phyloP scores from a whole-genome alignment of 2,113 vertebrate genomes.

The Hassar affinis region DNA sequence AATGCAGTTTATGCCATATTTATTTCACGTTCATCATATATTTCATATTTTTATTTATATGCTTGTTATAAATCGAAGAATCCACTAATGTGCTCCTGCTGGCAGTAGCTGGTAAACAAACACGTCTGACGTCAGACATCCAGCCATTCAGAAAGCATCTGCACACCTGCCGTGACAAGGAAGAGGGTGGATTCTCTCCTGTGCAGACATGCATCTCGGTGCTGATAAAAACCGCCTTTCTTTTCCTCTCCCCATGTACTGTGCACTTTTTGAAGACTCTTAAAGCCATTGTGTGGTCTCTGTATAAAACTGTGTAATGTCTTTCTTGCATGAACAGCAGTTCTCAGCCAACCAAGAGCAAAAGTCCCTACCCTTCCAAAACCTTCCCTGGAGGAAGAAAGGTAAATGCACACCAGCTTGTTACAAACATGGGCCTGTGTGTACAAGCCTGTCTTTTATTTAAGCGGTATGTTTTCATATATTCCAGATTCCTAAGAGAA shows the following conservation, averaged over 20 bases:
- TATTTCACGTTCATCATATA: too few species aligned
- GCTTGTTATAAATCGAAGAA: not conserved
- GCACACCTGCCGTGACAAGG: not conserved
- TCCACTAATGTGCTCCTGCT: not conserved
- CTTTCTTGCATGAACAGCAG: constrained; percentile 34
- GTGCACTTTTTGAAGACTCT: not conserved
- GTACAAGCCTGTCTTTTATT: not conserved
- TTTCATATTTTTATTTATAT: not conserved
- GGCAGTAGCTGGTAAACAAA: not conserved
- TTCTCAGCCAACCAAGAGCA: constrained; percentile 35
- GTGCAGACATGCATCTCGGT: not conserved
- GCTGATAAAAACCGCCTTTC: not conserved
- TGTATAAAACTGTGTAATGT: constrained; percentile 32
- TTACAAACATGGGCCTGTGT: not conserved
- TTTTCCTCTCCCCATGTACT: not conserved
- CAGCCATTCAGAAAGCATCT: not conserved
- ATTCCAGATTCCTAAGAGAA: constrained; percentile 38
- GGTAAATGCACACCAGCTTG: constrained; percentile 18
- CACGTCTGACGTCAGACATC: not conserved
- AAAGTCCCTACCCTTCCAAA: constrained; percentile 15
- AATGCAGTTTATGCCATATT: not conserved
- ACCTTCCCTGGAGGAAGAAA: constrained; percentile 40
- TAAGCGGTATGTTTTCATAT: not conserved
- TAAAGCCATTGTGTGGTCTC: not conserved
- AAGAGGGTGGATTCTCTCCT: not conserved